phyloP scores from a whole-genome alignment of 2,797 vertebrate species.

The Mionectes olivaceus region DNA sequence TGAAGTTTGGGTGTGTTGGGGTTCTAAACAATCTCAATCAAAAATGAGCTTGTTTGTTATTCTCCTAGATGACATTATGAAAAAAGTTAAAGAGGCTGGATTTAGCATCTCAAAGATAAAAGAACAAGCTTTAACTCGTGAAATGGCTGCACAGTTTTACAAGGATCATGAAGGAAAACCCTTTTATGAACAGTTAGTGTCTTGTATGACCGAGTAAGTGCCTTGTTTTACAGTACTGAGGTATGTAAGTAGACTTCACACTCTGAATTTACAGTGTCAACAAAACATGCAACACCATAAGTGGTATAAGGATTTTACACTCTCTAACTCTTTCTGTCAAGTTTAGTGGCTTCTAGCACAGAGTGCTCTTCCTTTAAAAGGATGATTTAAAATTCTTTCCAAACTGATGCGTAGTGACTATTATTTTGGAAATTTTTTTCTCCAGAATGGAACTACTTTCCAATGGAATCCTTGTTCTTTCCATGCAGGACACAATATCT shows the following conservation, averaged over 20 bases:
- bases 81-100: slow-evolving; percentile 77
- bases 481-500: background rate
- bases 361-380: background rate
- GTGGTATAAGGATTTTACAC: background rate
- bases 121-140: slow-evolving; percentile 79
- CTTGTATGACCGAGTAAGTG: slow-evolving; percentile 87
- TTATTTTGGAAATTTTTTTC: background rate
- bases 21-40: background rate
- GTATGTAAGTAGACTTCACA: background rate
- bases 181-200: slow-evolving; percentile 86
- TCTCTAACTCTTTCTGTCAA: background rate
- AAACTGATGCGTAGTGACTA: background rate
- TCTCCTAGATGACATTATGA: slow-evolving; percentile 83
- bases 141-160: slow-evolving; percentile 87
- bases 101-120: slow-evolving; percentile 85
- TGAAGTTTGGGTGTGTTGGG: background rate
- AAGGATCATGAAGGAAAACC: slow-evolving; percentile 82
- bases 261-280: background rate
- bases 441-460: background rate
- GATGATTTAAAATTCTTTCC: background rate
- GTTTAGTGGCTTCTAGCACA: background rate
- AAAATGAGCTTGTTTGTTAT: background rate
- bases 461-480: background rate
- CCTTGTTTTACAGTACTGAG: background rate
- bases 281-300: background rate